phyloP scores from a whole-genome alignment of 2,888 invertebrate genomes.

The Cabera pusaria region DNA sequence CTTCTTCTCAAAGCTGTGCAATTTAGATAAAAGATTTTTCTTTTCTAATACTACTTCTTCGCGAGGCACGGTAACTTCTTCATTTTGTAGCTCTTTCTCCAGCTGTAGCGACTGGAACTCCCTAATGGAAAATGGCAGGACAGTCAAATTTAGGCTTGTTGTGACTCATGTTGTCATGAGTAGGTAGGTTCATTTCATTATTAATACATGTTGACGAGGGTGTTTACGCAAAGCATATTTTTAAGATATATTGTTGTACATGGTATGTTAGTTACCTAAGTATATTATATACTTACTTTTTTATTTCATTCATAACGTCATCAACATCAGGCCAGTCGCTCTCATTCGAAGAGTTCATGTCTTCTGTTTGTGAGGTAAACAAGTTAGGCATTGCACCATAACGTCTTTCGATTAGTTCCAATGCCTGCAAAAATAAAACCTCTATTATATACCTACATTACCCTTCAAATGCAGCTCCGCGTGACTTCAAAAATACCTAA shows the following conservation, averaged over 20 bases:
- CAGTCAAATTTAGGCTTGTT: no score
- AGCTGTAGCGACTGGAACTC: conserved; percentile 56
- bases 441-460: no score
- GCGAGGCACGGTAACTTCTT: conserved; percentile 56
- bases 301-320: conserved; percentile 85
- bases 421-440: conserved; percentile 88
- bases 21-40: conserved; percentile 62
- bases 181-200: no score
- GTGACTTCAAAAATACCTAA: no score
- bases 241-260: no score
- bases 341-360: conserved; percentile 54
- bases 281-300: conserved; percentile 73
- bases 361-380: conserved; percentile 77
- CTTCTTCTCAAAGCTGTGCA: conserved; percentile 66
- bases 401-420: conserved; percentile 92
- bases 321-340: conserved; percentile 74
- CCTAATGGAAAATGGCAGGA: no score
- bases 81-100: conserved; percentile 52
- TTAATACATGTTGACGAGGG: no score
- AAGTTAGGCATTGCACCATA: conserved; percentile 87
- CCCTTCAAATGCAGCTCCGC: no score
- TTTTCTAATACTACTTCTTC: conserved; percentile 73
- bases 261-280: no score
- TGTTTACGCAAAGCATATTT: no score
- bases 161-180: no score